Evolutionary conservation across 2,888 invertebrate genomes (phyloP).

Genomic region (Cosmia trapezina): DNA sequence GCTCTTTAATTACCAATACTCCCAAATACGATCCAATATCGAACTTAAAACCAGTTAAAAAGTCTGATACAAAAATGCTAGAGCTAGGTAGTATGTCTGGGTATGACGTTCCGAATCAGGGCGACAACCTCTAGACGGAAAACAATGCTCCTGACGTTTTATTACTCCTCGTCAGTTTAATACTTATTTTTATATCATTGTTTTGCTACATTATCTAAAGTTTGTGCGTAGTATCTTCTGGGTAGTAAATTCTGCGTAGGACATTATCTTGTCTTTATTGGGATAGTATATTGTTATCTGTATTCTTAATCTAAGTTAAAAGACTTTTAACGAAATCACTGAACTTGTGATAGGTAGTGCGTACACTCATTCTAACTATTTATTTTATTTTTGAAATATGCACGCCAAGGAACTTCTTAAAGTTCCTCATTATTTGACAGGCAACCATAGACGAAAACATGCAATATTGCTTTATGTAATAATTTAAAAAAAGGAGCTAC

Average conservation of each 20-base stretch:
- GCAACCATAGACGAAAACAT: too few relatives aligned
- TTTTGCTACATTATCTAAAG: conserved; percentile 40
- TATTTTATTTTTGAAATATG: too few relatives aligned
- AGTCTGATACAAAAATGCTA: conserved; percentile 6
- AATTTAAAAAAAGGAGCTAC: too few relatives aligned
- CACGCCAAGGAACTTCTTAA: too few relatives aligned
- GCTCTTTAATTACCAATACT: not conserved
- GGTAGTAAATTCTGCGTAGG: not conserved
- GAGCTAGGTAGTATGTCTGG: conserved; percentile 29
- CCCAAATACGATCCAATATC: conserved; percentile 6
- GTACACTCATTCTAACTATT: too few relatives aligned
- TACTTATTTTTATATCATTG: conserved; percentile 47
- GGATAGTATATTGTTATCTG: not conserved
- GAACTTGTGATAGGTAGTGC: not conserved
- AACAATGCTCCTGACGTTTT: conserved; percentile 32
- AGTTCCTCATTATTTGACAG: too few relatives aligned
- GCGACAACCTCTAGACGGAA: conserved; percentile 42
- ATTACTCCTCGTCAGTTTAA: conserved; percentile 11
- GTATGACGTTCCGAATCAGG: conserved; percentile 46
- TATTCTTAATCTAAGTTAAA: not conserved
- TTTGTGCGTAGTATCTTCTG: conserved; percentile 6
- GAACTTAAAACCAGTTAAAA: conserved; percentile 18
- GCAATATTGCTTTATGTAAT: too few relatives aligned
- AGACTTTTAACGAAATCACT: not conserved
- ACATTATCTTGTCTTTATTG: not conserved